Percentiles rank a stretch among this genome's conserved stretches.
Evolutionary conservation across 2,113 vertebrate species (phyloP).

Genomic region (Suncus etruscus): DNA sequence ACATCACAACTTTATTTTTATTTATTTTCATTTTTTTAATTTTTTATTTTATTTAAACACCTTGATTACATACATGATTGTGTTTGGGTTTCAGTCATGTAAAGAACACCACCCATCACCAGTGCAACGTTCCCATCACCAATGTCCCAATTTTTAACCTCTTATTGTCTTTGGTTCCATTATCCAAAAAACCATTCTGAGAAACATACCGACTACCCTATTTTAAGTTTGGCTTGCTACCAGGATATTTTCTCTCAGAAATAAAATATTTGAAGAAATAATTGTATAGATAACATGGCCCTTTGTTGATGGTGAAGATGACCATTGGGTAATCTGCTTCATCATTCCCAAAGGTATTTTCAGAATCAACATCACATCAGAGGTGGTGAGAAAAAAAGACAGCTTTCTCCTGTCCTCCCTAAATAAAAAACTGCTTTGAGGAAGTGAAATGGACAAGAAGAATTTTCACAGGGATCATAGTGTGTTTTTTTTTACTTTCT

Average conservation of each 20-base stretch:
- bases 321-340: background rate
- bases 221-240: constrained; percentile 70
- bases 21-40: no score
- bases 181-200: constrained; percentile 74
- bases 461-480: background rate
- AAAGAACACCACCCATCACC: no score
- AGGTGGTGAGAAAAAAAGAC: background rate
- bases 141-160: no score
- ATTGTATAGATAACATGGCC: constrained; percentile 53
- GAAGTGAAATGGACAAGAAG: constrained; percentile 42
- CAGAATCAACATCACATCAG: background rate
- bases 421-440: background rate
- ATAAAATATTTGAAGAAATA: constrained; percentile 62
- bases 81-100: no score
- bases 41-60: no score
- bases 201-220: constrained; percentile 52
- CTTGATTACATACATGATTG: no score
- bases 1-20: constrained; percentile 74
- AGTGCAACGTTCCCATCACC: no score
- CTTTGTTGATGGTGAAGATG: background rate
- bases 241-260: constrained; percentile 58
- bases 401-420: background rate
- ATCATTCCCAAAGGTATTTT: background rate
- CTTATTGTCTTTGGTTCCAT: constrained; percentile 73
- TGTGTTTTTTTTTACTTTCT: background rate